Percentiles rank a stretch among this genome's conserved stretches.
These are phyloP conservation scores for Sebastes iracundus DNA, from an alignment of 2,797 vertebrate genomes.

Conservation along the genomic window DNA sequence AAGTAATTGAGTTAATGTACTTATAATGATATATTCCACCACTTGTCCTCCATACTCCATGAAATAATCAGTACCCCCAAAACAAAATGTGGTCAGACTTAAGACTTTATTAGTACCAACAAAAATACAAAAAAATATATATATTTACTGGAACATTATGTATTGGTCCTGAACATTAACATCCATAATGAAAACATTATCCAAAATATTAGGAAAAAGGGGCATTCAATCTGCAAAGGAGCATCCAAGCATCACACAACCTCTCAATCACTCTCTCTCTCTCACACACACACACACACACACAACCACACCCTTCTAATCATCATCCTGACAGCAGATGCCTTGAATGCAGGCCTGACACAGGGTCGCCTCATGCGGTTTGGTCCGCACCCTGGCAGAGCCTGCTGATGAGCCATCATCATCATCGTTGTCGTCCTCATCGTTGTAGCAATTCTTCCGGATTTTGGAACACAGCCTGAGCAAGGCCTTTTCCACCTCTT, in stretches of 20 bases:
- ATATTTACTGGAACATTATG: neutral
- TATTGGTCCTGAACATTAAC: neutral
- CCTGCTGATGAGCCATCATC: too few species aligned
- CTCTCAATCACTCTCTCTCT: neutral
- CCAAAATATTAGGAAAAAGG: neutral
- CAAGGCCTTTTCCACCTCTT: conserved; percentile 30
- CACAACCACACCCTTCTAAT: neutral
- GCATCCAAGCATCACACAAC: neutral
- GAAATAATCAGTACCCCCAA: neutral
- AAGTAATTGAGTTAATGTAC: neutral
- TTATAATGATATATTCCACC: too few species aligned
- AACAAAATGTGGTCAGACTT: neutral
- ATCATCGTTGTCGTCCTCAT: neutral
- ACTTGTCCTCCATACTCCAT: neutral
- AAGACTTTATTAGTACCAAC: neutral
- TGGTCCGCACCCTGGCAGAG: conserved; percentile 20
- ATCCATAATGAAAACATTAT: neutral
- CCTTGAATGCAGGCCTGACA: conserved; percentile 61
- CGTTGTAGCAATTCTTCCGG: conserved; percentile 70
- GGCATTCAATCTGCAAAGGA: neutral
- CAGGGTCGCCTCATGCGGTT: conserved; percentile 53
- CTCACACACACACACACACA: neutral
- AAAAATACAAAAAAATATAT: neutral
- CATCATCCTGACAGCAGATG: conserved; percentile 52
- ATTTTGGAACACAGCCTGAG: conserved; percentile 62